Base-by-base conservation (phyloP, 64 coral and sea anemone species). In the Astreopora myriophthalma region DNA sequence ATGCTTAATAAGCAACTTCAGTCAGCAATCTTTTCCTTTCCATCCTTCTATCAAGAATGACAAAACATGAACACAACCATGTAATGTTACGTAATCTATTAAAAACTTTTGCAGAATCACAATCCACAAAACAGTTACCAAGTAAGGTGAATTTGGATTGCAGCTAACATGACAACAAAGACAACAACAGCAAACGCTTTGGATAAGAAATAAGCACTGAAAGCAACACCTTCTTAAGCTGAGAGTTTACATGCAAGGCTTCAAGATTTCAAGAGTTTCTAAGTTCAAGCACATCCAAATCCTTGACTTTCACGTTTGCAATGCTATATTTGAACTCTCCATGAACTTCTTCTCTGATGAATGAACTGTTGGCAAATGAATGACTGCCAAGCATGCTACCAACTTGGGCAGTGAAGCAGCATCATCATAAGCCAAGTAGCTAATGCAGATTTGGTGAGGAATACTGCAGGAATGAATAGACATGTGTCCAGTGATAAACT, bases 291-390 rank as follows among this genome's bases (percentile, higher is more conserved):
- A 80, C 14, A 58, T 80, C 76, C 76, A 80, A 89, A 79, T 57
- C 73, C 73, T 66, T 61, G 69, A 35, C 72, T 72, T 89, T 73
- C 87, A 89, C 35, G 48, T 12, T n/a, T 89, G 42, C 48, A 89
- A 66, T 78, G 73, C 87, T 36, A 78, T 79, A 19, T 33, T 55
- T 36, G 79, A 75, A 52, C 69, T 73, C 73, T 89, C 87, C 42
- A 89, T 75, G 52, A 89, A 78, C 8, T 58, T 72, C 22, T 35
- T 79, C 73, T 89, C 72, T 64, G 73, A 78, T 27, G 39, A 75
- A 89, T 79, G 70, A 57, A 89, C 34, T 37, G 73, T 89, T 60
- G 60, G 87, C 73, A 89, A 57, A 72, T 57, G 44, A 66, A 79
- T 7, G 48, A 89, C 34, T 36, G 87, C 87, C 66, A 89, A 89